These are phyloP conservation scores for Pelobates cultripes DNA, from an alignment of 2,797 vertebrate genomes.

Conservation along the genomic window DNA sequence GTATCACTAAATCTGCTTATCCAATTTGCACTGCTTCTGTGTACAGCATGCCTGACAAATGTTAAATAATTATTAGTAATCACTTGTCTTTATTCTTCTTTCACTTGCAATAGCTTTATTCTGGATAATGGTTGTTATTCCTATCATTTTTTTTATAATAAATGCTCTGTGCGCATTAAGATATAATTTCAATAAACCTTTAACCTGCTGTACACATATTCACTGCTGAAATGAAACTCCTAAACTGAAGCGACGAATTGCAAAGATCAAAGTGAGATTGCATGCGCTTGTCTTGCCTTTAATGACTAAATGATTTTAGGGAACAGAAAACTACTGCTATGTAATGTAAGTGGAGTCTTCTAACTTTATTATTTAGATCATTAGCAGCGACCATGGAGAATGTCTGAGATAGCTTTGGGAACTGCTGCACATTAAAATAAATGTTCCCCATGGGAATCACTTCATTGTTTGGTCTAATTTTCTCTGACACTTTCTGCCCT, in stretches of 20 bases:
- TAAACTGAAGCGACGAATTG: neutral
- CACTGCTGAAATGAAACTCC: neutral
- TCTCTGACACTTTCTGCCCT: constrained; percentile 57
- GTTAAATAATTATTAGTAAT: too few relatives aligned
- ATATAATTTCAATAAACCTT: neutral
- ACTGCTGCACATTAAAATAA: constrained; percentile 43
- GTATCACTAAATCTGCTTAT: too few relatives aligned
- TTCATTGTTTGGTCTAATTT: constrained; percentile 56
- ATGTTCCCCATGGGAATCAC: constrained; percentile 49
- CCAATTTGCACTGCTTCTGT: too few relatives aligned
- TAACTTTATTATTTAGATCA: constrained; percentile 53
- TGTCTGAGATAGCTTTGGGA: constrained; percentile 35
- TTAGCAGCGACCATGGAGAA: constrained; percentile 53
- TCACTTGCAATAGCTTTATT: too few relatives aligned
- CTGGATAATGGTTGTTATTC: too few relatives aligned
- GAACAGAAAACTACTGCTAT: constrained; percentile 11
- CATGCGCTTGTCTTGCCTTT: neutral
- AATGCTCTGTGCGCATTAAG: neutral
- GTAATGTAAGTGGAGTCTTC: constrained; percentile 20
- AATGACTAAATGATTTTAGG: constrained; percentile 40
- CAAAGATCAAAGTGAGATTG: neutral
- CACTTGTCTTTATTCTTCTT: too few relatives aligned
- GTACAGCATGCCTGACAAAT: too few relatives aligned
- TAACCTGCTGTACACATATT: neutral
- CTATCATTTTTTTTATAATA: too few relatives aligned